A percentile compares a stretch with the other conserved stretches of the same genome.
These are phyloP conservation scores for Pemphigus obesinymphae DNA, from an alignment of 1,140 invertebrate genomes.

Conservation along the genomic window DNA sequence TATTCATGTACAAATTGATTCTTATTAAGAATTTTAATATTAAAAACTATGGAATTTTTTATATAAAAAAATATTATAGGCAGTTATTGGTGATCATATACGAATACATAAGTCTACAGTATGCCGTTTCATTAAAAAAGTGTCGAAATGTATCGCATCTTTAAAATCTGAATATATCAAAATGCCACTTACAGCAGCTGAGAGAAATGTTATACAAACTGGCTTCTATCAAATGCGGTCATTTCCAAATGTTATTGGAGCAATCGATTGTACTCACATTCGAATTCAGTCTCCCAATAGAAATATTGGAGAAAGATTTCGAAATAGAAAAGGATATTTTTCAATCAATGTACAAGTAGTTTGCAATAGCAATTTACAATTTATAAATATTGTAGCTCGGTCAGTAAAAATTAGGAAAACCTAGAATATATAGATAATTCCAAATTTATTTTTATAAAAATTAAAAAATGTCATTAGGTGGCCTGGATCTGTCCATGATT, in stretches of 20 bases:
- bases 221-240: not conserved
- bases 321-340: not conserved
- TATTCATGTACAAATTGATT: too few species aligned
- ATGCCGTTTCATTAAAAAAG: not conserved
- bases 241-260: not conserved
- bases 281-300: not conserved
- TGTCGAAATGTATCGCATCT: not conserved
- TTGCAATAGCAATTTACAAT: not conserved
- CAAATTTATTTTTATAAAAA: not conserved
- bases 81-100: not conserved
- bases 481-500: not conserved
- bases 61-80: too few species aligned
- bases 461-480: not conserved
- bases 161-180: not conserved
- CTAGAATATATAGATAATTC: not conserved
- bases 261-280: not conserved
- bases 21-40: too few species aligned
- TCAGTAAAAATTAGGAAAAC: not conserved
- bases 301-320: not conserved
- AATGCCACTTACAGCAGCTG: not conserved
- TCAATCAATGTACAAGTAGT: not conserved
- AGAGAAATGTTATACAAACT: not conserved
- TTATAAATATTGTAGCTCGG: constrained; percentile 4
- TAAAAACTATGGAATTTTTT: too few species aligned
- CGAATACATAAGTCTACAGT: not conserved